Evolutionary conservation across 2,888 invertebrate genomes (phyloP).

Genomic region (Fissipunctia ypsillon): DNA sequence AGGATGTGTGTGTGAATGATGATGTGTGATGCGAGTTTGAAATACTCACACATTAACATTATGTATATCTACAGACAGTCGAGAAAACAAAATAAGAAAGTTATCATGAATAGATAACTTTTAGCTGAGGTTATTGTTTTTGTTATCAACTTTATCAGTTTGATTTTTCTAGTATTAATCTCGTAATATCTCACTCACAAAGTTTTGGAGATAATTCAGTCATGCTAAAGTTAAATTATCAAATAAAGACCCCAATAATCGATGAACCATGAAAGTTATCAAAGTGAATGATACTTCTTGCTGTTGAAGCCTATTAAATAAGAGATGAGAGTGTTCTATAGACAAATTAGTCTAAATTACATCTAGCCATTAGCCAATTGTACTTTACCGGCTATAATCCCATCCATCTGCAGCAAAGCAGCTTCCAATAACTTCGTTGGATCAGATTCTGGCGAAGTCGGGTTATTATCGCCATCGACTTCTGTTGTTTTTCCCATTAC

Average conservation of each 20-base stretch:
- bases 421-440: conserved; percentile 96
- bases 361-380: conserved; percentile 6
- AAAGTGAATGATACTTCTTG: conserved; percentile 47
- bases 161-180: background rate
- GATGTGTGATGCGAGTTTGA: background rate
- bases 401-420: conserved; percentile 97
- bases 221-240: conserved; percentile 57
- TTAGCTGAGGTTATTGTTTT: conserved; percentile 41
- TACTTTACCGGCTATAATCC: conserved; percentile 94
- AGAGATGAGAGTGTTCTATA: background rate
- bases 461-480: conserved; percentile 89
- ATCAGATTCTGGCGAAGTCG: conserved; percentile 93
- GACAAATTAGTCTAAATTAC: background rate
- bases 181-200: background rate
- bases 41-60: background rate
- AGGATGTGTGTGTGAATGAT: background rate
- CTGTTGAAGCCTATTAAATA: conserved; percentile 3
- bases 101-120: conserved; percentile 39
- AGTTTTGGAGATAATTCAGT: conserved; percentile 2
- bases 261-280: conserved; percentile 74
- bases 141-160: background rate
- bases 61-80: conserved; percentile 19
- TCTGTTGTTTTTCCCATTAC: conserved; percentile 88
- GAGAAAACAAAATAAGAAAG: conserved; percentile 37
- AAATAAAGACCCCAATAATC: conserved; percentile 74